These are phyloP conservation scores for Drosophila ambigua DNA, from an alignment of 1,140 invertebrate genomes.

Conservation along the genomic window DNA sequence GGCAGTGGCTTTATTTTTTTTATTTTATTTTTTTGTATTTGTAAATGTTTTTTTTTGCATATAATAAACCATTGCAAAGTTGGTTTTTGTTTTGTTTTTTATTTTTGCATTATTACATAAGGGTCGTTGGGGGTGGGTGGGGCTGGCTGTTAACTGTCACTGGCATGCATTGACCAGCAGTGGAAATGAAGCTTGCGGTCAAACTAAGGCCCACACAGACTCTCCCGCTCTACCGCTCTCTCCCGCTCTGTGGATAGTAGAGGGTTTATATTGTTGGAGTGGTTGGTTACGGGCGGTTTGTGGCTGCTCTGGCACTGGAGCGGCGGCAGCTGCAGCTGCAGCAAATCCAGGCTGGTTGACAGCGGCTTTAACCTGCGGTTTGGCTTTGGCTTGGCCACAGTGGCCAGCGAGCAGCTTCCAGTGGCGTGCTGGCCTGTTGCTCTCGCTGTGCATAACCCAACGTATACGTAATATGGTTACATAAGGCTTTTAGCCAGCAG, in stretches of 20 bases:
- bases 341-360: neutral
- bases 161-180: constrained; percentile 41
- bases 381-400: constrained; percentile 8
- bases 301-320: neutral
- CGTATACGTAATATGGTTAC: constrained; percentile 68
- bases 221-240: neutral
- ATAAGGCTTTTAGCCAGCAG: constrained; percentile 56
- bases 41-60: too few species aligned
- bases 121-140: neutral
- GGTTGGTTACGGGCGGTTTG: neutral
- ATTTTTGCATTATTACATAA: constrained; percentile 14
- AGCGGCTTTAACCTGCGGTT: constrained; percentile 41
- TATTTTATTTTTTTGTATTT: constrained; percentile 19
- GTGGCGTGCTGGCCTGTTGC: constrained; percentile 45
- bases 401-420: neutral
- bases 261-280: neutral
- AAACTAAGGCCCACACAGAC: constrained; percentile 44
- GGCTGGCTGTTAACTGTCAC: constrained; percentile 64
- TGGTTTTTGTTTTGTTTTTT: neutral
- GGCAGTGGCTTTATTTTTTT: constrained; percentile 13
- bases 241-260: neutral
- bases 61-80: neutral
- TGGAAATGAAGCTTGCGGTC: constrained; percentile 64
- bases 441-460: constrained; percentile 46
- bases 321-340: too few species aligned